Percentiles rank a stretch among this genome's conserved stretches.
Conservation (phyloP, 2,888 invertebrate genomes). For the Harmothoe impar region DNA sequence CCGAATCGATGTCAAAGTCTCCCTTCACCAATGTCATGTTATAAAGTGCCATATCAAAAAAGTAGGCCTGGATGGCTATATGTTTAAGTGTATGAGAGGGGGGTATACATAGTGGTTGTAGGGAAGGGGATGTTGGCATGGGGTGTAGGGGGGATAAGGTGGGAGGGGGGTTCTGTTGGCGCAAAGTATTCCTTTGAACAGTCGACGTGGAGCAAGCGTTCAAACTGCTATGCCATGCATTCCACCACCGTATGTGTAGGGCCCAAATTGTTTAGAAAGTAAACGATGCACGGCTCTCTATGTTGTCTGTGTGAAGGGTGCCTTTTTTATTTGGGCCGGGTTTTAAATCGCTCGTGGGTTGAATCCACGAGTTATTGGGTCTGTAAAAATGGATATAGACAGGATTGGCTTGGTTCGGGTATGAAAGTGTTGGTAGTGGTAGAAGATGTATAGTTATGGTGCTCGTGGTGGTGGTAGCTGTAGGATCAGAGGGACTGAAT, state of each 20-base stretch:
- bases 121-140: not conserved
- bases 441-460: too few species aligned
- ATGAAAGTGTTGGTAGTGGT: too few species aligned
- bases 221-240: not conserved
- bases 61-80: too few species aligned
- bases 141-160: not conserved
- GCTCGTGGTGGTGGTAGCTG: too few species aligned
- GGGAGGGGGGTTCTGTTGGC: not conserved
- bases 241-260: constrained; percentile 5
- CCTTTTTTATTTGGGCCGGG: not conserved
- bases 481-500: too few species aligned
- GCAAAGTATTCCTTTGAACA: constrained; percentile 14
- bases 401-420: not conserved
- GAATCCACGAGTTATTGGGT: constrained; percentile 27
- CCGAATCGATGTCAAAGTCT: too few species aligned
- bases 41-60: too few species aligned
- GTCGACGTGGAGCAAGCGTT: not conserved
- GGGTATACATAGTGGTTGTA: too few species aligned
- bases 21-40: too few species aligned
- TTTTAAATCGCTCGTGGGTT: constrained; percentile 8
- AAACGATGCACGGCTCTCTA: not conserved
- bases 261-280: constrained; percentile 25
- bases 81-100: too few species aligned
- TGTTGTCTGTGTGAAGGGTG: not conserved
- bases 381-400: not conserved